Base-by-base conservation (phyloP, 2,797 vertebrate species). In the Gymnodraco acuticeps region DNA sequence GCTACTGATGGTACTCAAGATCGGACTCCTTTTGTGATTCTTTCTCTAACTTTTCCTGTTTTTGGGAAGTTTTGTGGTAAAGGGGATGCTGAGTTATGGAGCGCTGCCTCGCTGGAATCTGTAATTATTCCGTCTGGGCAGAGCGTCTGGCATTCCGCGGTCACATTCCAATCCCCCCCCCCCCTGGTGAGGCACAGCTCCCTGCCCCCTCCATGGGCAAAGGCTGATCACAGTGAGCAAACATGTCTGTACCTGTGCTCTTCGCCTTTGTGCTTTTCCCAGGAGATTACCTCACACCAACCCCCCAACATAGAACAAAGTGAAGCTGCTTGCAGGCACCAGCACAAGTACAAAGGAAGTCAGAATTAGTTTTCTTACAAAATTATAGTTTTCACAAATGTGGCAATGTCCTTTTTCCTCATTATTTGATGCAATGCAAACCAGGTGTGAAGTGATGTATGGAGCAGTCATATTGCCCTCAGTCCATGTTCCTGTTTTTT, bases 101-200 rank as follows among this genome's bases (percentile, higher is more conserved):
- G 84, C 10, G 3, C 73, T 90, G 89, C 86, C 72, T 89, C 78
- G 71, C 81, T 89, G 87, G 91, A 92, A 90, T 94, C 94, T 89
- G 91, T 87, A 93, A 95, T 96, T 94, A 93, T 92, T 90, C 88
- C 63, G 94, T 94, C 94, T 93, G 90, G 95, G 94, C 91, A 91
- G 83, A 84, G 77, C 52, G 94, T 95, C 94, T 96, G 92, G 95
- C 95, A 95, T 96, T 94, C 89, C 74, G 92, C 84, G 90, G 95
- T 95, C 91, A 75, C 94, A 96, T 95, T 95, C 95, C 94, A 84
- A 86, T 81, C 89, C 70, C 84, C 89, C 84, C 89, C 67, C 81
- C 76, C 87, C 90, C 84, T 61, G 70, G 86, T 86, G 85, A 93
- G 84, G 87, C 86, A 79, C 87, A 70, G 75, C 63, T 83, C 90